A percentile compares a stretch with the other conserved stretches of the same genome.
Evolutionary conservation across 2,888 invertebrate species (phyloP).

Genomic region (Hypomecis atomaria): DNA sequence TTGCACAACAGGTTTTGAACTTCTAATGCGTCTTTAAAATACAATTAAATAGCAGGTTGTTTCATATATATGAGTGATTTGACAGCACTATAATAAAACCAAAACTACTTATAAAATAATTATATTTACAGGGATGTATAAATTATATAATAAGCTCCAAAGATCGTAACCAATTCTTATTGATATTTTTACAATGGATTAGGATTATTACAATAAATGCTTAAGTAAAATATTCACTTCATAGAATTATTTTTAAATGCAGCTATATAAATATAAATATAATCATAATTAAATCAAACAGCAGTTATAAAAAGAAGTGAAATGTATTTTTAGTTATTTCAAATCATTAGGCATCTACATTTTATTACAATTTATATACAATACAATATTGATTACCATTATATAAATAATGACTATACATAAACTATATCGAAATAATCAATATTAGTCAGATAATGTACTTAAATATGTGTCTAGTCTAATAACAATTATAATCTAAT

Average conservation of each 20-base stretch:
- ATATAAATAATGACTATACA: neutral
- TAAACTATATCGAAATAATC: constrained; percentile 5
- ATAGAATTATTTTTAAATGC: neutral
- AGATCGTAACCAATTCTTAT: constrained; percentile 8
- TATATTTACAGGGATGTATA: constrained; percentile 36
- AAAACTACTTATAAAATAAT: neutral
- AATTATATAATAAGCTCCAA: constrained; percentile 36
- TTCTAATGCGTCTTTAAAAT: neutral
- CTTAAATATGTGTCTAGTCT: constrained; percentile 32
- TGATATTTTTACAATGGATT: constrained; percentile 3
- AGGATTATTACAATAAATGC: neutral
- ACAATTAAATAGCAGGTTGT: neutral
- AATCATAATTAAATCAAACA: too few relatives aligned
- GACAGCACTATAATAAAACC: neutral
- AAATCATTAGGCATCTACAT: too few relatives aligned
- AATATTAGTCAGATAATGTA: constrained; percentile 20
- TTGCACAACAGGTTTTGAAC: neutral
- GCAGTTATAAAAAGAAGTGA: too few relatives aligned
- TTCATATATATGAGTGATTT: neutral
- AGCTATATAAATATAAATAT: neutral
- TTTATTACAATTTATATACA: neutral
- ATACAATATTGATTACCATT: neutral
- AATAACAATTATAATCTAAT: constrained; percentile 4
- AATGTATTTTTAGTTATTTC: too few relatives aligned
- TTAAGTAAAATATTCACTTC: neutral